phyloP scores from a whole-genome alignment of 37 sponge, comb jelly and placozoan species.

The Aphrocallistes beatrix region DNA sequence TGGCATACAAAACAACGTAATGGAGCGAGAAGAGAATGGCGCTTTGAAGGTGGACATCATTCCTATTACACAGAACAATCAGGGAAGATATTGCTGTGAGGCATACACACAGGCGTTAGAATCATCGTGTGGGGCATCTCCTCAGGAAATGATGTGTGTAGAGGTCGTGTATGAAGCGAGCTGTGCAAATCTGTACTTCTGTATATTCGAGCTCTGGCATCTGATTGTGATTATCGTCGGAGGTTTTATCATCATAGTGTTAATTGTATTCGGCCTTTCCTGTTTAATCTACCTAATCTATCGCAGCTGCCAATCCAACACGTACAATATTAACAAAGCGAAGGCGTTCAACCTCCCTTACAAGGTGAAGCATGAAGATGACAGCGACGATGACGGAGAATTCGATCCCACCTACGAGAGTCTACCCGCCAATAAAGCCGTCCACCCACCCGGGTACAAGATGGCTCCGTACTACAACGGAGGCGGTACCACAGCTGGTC shows the following conservation, averaged over 20 bases:
- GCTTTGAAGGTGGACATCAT: neutral
- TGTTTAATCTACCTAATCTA: neutral
- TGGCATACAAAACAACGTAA: neutral
- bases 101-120: neutral
- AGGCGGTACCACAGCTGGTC: neutral
- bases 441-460: neutral
- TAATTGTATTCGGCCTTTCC: neutral
- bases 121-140: neutral
- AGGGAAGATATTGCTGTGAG: neutral
- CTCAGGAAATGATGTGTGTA: neutral
- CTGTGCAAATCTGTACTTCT: neutral
- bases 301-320: neutral
- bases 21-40: neutral
- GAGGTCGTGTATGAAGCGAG: neutral
- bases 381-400: conserved; percentile 11
- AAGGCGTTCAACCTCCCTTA: neutral
- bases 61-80: neutral
- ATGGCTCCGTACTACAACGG: neutral
- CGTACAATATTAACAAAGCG: neutral
- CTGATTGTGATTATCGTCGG: neutral
- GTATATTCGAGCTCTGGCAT: conserved; percentile 5
- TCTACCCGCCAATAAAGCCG: neutral
- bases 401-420: conserved; percentile 10
- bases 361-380: neutral
- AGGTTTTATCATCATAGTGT: neutral